Evolutionary conservation across 53 echinoderm and acorn worm species (phyloP).

Genomic region (Paracentrotus lividus): DNA sequence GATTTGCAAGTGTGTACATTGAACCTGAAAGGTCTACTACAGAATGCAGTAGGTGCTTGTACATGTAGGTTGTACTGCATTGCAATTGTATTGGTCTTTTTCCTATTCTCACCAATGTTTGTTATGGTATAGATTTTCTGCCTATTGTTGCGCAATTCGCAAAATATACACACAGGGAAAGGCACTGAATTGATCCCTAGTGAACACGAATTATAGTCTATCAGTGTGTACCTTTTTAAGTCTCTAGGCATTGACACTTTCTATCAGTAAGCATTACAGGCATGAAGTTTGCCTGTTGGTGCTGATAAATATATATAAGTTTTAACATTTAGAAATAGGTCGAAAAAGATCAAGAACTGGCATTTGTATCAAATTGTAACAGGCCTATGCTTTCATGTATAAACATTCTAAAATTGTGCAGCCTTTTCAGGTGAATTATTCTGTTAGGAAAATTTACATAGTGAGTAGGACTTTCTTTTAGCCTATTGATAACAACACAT

Average conservation of each 20-base stretch:
- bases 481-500: too few relatives aligned
- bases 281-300: too few relatives aligned
- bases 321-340: too few relatives aligned
- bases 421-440: too few relatives aligned
- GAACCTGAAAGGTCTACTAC: not conserved
- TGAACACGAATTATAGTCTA: slow-evolving; percentile 22
- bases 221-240: not conserved
- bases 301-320: too few relatives aligned
- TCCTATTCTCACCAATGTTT: not conserved
- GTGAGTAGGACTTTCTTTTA: too few relatives aligned
- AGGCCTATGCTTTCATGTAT: too few relatives aligned
- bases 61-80: not conserved
- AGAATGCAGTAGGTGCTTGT: not conserved
- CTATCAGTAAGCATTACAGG: too few relatives aligned
- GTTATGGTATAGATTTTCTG: slow-evolving; percentile 58
- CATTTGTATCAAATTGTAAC: too few relatives aligned
- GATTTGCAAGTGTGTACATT: not conserved
- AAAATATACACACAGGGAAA: not conserved
- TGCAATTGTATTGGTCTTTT: not conserved
- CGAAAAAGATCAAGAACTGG: too few relatives aligned
- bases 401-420: too few relatives aligned
- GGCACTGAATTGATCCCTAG: not conserved
- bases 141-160: slow-evolving; percentile 37
- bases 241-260: not conserved
- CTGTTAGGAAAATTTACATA: too few relatives aligned